These are phyloP conservation scores for Cephus nigrinus DNA, from an alignment of 2,888 invertebrate genomes.

Conservation along the genomic window DNA sequence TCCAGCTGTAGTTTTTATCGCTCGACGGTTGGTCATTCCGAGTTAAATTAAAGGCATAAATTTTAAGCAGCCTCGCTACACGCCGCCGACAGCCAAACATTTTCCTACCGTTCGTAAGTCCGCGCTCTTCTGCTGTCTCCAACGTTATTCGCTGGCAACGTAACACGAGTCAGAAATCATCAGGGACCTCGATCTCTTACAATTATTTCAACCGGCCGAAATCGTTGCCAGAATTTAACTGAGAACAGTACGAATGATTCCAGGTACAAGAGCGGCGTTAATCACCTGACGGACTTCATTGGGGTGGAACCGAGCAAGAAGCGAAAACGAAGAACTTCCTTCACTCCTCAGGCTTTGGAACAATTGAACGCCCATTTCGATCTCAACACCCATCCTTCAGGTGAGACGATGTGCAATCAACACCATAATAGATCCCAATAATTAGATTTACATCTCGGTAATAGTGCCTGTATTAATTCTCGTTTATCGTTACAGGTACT, in stretches of 20 bases:
- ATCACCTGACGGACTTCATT: slow-evolving; percentile 94
- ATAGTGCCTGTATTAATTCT: background rate
- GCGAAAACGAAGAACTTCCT: slow-evolving; percentile 94
- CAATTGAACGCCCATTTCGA: slow-evolving; percentile 95
- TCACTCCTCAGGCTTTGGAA: slow-evolving; percentile 96
- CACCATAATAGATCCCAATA: background rate
- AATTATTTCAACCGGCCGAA: slow-evolving; percentile 4
- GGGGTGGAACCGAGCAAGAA: slow-evolving; percentile 98
- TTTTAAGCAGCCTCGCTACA: slow-evolving; percentile 32
- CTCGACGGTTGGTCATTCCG: slow-evolving; percentile 63
- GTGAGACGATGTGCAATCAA: slow-evolving; percentile 68
- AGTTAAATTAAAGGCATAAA: slow-evolving; percentile 66
- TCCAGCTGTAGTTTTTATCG: slow-evolving; percentile 49
- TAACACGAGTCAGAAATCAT: background rate
- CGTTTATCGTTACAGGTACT: slow-evolving; percentile 75
- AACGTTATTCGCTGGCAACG: background rate
- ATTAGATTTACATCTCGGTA: background rate
- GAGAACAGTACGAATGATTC: slow-evolving; percentile 66
- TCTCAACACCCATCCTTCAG: slow-evolving; percentile 97
- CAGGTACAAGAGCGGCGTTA: slow-evolving; percentile 92
- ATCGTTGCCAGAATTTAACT: slow-evolving; percentile 56
- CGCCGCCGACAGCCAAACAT: background rate
- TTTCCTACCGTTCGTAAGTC: background rate
- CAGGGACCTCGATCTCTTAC: background rate
- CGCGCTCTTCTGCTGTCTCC: background rate